Percentiles rank a stretch among this genome's conserved stretches.
Conservation (phyloP, 2,113 vertebrate species). For the Semnornis frantzii region DNA sequence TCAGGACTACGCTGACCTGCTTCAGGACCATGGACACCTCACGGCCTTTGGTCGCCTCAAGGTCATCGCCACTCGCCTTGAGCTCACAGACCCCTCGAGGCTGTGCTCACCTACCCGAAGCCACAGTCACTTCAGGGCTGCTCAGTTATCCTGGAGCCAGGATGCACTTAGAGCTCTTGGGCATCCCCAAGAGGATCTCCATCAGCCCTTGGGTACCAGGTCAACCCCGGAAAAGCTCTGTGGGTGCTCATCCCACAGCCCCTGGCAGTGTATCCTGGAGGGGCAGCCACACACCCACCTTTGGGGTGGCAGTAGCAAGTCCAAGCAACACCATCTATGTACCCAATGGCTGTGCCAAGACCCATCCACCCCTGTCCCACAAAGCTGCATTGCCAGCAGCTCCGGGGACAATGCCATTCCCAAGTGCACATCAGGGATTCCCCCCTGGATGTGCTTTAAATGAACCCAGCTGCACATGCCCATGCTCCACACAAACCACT, state of each 20-base stretch:
- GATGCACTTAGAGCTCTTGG: background rate
- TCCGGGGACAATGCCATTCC: background rate
- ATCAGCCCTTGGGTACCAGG: background rate
- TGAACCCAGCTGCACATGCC: rapidly evolving
- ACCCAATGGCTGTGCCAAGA: rapidly evolving
- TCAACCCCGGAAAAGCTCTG: background rate
- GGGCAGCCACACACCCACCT: background rate
- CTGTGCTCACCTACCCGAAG: background rate
- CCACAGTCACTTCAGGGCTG: background rate
- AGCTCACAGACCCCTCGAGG: too few species aligned
- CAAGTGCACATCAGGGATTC: rapidly evolving
- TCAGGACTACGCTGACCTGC: background rate
- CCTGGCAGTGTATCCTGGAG: too few species aligned
- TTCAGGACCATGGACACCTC: background rate
- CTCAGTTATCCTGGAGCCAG: too few species aligned
- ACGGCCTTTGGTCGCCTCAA: background rate
- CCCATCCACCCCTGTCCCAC: rapidly evolving
- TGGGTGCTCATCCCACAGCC: background rate
- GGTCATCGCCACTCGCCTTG: too few species aligned
- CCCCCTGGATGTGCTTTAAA: background rate
- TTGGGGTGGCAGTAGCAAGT: background rate
- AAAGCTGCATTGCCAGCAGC: background rate
- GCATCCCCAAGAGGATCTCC: background rate
- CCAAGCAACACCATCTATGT: background rate
- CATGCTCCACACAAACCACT: rapidly evolving